Evolutionary conservation across 2,113 vertebrate genomes (phyloP).

Genomic region (Chlamydotis undulata): DNA sequence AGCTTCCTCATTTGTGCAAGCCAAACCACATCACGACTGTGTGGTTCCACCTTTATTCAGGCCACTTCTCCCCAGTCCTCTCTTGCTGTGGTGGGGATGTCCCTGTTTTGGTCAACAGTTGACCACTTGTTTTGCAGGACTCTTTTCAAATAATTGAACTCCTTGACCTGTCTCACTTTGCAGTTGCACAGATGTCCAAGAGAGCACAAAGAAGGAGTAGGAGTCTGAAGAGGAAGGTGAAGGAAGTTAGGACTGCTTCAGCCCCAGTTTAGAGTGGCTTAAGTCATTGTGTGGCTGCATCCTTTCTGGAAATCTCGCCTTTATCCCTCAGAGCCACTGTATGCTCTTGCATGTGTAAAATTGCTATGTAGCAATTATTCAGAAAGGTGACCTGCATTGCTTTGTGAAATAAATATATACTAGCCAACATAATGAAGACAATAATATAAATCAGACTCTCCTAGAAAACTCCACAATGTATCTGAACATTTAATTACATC

Average conservation of each 20-base stretch:
- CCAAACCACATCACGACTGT: fast-evolving
- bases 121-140: background rate
- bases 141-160: background rate
- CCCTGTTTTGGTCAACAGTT: background rate
- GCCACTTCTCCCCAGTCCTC: background rate
- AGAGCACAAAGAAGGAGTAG: background rate
- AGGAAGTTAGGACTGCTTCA: background rate
- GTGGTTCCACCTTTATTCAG: background rate
- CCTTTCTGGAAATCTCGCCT: background rate
- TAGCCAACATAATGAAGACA: background rate
- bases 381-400: background rate
- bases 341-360: background rate
- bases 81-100: background rate
- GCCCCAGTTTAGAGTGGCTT: background rate
- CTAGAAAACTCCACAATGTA: background rate
- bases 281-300: background rate
- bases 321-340: background rate
- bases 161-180: background rate
- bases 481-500: background rate
- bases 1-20: background rate
- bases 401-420: background rate
- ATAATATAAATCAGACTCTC: background rate
- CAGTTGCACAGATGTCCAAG: background rate
- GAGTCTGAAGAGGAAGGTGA: background rate
- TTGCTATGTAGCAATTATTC: background rate